A percentile compares a stretch with the other conserved stretches of the same genome.
Evolutionary conservation across 2,797 vertebrate species (phyloP).

Genomic region (Sebastes taczanowskii): DNA sequence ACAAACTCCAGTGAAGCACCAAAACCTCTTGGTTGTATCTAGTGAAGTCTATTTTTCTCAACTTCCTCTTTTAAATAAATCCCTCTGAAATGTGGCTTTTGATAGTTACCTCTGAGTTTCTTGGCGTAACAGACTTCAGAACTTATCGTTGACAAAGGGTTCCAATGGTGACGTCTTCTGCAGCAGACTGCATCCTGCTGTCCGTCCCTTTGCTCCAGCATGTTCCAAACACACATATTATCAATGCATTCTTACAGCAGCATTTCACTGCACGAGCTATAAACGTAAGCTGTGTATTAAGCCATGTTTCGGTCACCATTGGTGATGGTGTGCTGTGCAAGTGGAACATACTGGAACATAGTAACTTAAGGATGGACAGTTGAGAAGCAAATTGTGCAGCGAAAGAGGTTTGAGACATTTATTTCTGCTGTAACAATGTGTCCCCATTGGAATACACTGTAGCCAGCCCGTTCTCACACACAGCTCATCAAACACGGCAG

Average conservation of each 20-base stretch:
- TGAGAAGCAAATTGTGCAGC: neutral
- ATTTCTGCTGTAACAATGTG: neutral
- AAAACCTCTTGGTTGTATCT: too few species aligned
- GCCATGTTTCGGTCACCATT: neutral
- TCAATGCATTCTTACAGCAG: too few species aligned
- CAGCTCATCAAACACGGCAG: too few species aligned
- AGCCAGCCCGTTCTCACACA: neutral
- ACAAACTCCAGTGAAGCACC: too few species aligned
- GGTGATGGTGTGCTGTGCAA: neutral
- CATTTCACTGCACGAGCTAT: neutral
- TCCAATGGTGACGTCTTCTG: too few species aligned
- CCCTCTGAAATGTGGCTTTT: neutral
- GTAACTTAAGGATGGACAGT: neutral
- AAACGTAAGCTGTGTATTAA: neutral
- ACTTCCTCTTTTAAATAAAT: neutral
- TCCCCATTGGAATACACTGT: neutral
- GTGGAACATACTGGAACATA: neutral
- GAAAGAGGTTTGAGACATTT: neutral
- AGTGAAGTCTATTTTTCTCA: neutral
- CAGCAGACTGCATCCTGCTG: neutral
- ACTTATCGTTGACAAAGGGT: too few species aligned
- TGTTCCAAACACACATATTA: neutral
- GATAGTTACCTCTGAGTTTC: neutral
- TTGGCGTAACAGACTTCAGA: too few species aligned
- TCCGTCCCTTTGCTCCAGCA: neutral